Base-by-base conservation (phyloP, 1,140 invertebrate genomes). In the Papilio xuthus region DNA sequence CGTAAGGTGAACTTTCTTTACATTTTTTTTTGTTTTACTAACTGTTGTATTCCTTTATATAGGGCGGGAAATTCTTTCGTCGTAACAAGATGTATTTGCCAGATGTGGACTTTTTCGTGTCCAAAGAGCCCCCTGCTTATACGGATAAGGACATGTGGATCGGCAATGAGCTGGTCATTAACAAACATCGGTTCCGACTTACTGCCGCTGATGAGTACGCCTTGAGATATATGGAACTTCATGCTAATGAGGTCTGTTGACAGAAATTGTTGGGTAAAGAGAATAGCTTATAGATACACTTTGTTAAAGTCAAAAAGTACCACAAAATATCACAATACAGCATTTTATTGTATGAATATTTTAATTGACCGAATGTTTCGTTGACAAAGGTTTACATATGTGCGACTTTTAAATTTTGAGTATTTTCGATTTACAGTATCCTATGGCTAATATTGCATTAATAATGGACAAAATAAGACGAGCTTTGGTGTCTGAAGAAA, bases 191-290 rank as follows among this genome's bases (percentile, higher is more conserved):
- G 18, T 99, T 99, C 89, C 86, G 96, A 78, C 91, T 99, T 7
- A 94, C 96, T 23, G 96, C 96, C 41, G 97, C 97, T 10, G 98
- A 99, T 90, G 96, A 98, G 88, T 98, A 98, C 90, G 96, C 97
- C 4, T 94, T 98, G 76, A 94, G 96, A 67, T 98, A 98, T 89
- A 97, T 99, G 98, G 98, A 99, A 91, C 86, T 96, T n/a, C 94
- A 98, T 92, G 89, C 95, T 78, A 86, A 95, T 80, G 95, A 97
- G 95, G 97, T 98, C 86, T 89, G 74, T 37, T 63, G 10, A 44
- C 42, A 10, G 42, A 44, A 44, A 44, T 44, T 13, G 42, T 37
- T 6, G 32, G 7, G 7, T 6, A 37, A 37, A 37, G 7, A 37
- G 7, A 37, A 37, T 37, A 6, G 32, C 32, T 37, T 7, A 37